phyloP scores from a whole-genome alignment of 1,140 invertebrate species.

The Rhizoglyphus robini region DNA sequence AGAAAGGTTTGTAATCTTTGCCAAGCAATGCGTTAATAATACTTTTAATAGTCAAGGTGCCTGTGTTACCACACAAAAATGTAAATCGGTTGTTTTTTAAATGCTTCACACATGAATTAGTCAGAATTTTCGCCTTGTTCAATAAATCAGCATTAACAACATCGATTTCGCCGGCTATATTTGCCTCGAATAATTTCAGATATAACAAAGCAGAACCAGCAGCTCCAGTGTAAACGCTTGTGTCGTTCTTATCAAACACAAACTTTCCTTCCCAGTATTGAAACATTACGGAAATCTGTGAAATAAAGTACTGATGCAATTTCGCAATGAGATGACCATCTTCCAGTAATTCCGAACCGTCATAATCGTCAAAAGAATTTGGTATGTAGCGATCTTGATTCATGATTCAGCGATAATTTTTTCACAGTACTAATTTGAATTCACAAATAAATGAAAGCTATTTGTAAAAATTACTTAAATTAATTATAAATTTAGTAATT shows the following conservation, averaged over 20 bases:
- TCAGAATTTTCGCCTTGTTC: too few species aligned
- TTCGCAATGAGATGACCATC: too few species aligned
- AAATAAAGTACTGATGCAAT: background rate
- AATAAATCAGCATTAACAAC: too few species aligned
- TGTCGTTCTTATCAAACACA: conserved; percentile 28
- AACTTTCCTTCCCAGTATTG: background rate
- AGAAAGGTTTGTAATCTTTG: background rate
- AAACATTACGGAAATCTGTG: background rate
- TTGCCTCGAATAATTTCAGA: background rate
- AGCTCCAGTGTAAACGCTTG: conserved; percentile 41
- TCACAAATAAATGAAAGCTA: too few species aligned
- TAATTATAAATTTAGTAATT: too few species aligned
- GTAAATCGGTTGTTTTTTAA: conserved; percentile 32
- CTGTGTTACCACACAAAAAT: conserved; percentile 64
- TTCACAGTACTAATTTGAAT: too few species aligned
- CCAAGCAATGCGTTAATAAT: background rate
- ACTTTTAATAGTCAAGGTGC: conserved; percentile 36
- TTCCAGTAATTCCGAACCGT: background rate
- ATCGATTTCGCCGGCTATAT: too few species aligned
- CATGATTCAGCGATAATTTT: too few species aligned
- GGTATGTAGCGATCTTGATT: too few species aligned
- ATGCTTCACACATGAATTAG: too few species aligned
- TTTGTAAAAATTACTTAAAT: too few species aligned
- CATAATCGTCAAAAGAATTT: background rate
- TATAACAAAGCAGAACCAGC: conserved; percentile 28